phyloP scores from a whole-genome alignment of 1,140 invertebrate species.

The Rhagoletis zephyria region DNA sequence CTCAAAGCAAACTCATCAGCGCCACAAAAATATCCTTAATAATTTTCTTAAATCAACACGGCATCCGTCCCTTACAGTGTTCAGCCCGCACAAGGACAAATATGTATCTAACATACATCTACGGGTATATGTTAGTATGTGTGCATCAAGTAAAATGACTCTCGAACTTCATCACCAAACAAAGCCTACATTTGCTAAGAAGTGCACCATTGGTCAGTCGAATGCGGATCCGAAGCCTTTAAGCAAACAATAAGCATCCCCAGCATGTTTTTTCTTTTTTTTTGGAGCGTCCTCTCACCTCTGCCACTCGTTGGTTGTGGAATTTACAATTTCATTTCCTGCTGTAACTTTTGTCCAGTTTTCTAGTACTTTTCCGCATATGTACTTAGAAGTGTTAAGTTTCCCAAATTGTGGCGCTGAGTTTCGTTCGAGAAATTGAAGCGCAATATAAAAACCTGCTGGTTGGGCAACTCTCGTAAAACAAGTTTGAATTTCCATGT shows the following conservation, averaged over 20 bases:
- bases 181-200: not conserved
- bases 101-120: not conserved
- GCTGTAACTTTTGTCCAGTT: too few species aligned
- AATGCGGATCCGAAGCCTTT: not conserved
- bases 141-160: not conserved
- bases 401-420: too few species aligned
- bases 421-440: too few species aligned
- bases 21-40: slow-evolving; percentile 57
- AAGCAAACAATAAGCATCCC: not conserved
- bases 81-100: not conserved
- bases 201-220: not conserved
- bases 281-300: not conserved
- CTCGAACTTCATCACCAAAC: not conserved
- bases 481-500: too few species aligned
- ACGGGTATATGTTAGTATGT: not conserved
- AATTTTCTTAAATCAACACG: slow-evolving; percentile 39
- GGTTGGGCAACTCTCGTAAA: too few species aligned
- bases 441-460: too few species aligned
- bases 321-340: too few species aligned
- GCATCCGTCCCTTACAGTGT: not conserved
- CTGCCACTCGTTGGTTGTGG: too few species aligned
- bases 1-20: slow-evolving; percentile 56
- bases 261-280: not conserved
- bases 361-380: too few species aligned
- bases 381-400: too few species aligned